Conservation (phyloP, 2,113 vertebrate species). For the Pheucticus melanocephalus region DNA sequence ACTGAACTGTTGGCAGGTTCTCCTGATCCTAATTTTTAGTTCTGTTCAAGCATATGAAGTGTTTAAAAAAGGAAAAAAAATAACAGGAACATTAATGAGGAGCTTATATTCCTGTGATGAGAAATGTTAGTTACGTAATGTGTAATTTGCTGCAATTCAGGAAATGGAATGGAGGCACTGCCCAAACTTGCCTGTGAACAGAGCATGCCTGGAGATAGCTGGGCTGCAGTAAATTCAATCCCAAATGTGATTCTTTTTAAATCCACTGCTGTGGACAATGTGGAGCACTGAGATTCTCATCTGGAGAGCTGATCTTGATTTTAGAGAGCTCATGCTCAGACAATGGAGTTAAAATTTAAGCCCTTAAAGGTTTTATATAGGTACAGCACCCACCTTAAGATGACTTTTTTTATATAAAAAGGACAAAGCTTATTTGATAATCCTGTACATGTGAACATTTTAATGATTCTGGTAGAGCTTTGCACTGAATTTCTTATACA, state of each 20-base stretch:
- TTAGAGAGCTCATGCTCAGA: background rate
- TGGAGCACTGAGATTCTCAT: background rate
- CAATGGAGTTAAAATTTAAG: background rate
- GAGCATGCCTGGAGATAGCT: background rate
- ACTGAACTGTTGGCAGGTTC: background rate
- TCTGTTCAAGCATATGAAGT: background rate
- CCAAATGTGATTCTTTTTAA: background rate
- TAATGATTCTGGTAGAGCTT: background rate
- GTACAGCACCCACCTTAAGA: background rate
- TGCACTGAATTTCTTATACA: background rate
- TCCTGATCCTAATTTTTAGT: background rate
- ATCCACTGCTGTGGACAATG: background rate
- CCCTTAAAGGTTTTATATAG: background rate
- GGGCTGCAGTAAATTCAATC: background rate
- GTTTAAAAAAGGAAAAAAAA: background rate
- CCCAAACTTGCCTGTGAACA: background rate
- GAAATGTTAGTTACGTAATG: background rate
- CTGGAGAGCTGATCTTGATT: background rate
- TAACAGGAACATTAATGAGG: background rate
- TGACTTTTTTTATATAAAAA: background rate
- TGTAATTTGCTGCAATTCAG: background rate
- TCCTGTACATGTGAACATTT: background rate
- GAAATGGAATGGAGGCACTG: background rate
- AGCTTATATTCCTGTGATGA: background rate
- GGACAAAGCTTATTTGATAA: rapidly evolving